phyloP scores from a whole-genome alignment of 2,797 vertebrate genomes.

The Pantherophis vulpinus region DNA sequence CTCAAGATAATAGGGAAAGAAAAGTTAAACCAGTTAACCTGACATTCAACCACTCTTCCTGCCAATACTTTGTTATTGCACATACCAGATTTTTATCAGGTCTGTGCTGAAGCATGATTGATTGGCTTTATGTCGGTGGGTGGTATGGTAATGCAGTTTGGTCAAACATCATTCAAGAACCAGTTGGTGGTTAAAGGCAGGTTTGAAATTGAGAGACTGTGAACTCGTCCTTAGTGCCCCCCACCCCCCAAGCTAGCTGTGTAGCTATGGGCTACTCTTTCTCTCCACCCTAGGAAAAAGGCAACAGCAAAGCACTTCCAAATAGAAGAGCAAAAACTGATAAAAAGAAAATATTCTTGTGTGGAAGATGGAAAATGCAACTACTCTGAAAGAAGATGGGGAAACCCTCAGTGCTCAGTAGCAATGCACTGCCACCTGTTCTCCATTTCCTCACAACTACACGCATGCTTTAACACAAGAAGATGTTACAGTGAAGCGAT shows the following conservation, averaged over 20 bases:
- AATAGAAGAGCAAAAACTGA: neutral
- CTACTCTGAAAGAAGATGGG: neutral
- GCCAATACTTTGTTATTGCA: neutral
- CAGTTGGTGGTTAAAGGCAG: neutral
- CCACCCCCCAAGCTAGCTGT: neutral
- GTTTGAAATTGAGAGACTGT: neutral
- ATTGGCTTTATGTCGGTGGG: neutral
- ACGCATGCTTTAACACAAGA: neutral
- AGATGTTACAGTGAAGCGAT: neutral
- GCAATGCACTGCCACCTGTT: neutral
- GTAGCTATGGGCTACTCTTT: neutral
- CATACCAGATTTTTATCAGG: neutral
- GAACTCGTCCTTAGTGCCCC: neutral
- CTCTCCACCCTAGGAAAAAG: neutral
- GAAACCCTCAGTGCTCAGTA: neutral
- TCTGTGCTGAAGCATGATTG: neutral
- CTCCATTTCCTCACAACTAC: neutral
- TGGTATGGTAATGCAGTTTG: too few species aligned
- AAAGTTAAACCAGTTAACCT: neutral
- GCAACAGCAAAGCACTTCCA: neutral
- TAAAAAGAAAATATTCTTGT: neutral
- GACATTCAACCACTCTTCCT: neutral
- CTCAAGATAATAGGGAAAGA: neutral
- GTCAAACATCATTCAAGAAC: neutral
- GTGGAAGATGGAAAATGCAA: neutral